Percentiles rank a stretch among this genome's conserved stretches.
phyloP scores from a whole-genome alignment of 2,113 vertebrate species.

The Ceratotherium simum region DNA sequence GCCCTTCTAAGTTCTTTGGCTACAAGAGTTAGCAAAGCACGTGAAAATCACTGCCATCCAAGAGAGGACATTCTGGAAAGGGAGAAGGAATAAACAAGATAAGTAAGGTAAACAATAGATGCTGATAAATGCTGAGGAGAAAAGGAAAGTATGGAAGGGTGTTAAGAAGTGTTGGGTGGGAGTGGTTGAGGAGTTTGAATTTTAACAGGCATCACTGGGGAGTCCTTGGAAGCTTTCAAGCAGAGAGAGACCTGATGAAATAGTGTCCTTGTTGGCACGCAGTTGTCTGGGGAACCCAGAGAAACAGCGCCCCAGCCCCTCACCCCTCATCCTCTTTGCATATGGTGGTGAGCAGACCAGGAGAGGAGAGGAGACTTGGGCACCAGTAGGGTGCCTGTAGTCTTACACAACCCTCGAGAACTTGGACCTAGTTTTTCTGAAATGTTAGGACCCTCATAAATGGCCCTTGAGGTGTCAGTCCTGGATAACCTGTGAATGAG shows the following conservation, averaged over 20 bases:
- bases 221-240: too few species aligned
- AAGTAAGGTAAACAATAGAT: too few species aligned
- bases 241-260: background rate
- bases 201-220: accelerated
- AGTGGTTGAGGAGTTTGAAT: accelerated
- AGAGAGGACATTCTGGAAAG: background rate
- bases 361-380: background rate
- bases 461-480: background rate
- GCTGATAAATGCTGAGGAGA: background rate
- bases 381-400: accelerated
- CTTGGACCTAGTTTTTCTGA: background rate
- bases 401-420: accelerated
- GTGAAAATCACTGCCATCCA: accelerated
- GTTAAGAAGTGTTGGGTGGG: accelerated
- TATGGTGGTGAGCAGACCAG: accelerated
- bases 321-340: accelerated
- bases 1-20: too few species aligned
- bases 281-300: accelerated
- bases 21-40: accelerated
- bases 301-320: background rate
- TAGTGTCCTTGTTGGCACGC: accelerated
- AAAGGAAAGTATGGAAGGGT: accelerated
- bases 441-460: accelerated
- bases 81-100: too few species aligned
- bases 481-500: accelerated